Conservation (phyloP, 2,888 invertebrate species). For the Trachelus tabidus region DNA sequence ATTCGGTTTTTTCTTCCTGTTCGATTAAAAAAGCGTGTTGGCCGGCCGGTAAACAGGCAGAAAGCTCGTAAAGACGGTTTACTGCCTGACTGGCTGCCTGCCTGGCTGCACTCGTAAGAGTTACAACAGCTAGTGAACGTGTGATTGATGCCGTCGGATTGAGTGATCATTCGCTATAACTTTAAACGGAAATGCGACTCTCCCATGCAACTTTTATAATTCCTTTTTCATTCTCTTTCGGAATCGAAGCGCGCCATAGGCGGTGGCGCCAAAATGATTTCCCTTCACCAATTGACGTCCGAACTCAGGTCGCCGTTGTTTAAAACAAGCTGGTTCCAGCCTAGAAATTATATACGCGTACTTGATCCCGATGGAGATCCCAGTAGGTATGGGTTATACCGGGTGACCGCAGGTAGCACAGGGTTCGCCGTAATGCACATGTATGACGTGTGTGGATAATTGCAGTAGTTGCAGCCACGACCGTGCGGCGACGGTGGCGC, state of each 20-base stretch:
- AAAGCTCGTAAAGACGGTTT: constrained; percentile 58
- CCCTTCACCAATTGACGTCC: background rate
- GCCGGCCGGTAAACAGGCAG: constrained; percentile 42
- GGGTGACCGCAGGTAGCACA: constrained; percentile 41
- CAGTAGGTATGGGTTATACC: background rate
- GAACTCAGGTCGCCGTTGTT: background rate
- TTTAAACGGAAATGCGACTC: constrained; percentile 23
- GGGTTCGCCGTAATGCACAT: constrained; percentile 53
- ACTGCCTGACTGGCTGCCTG: constrained; percentile 38
- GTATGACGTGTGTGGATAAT: constrained; percentile 63
- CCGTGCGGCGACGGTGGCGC: constrained; percentile 41
- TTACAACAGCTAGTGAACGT: constrained; percentile 42
- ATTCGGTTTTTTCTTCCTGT: constrained; percentile 29
- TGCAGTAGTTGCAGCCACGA: constrained; percentile 59
- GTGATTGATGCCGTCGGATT: constrained; percentile 61
- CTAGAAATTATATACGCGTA: constrained; percentile 36
- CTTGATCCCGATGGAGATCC: constrained; percentile 6
- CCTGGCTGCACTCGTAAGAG: constrained; percentile 32
- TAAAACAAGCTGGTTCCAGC: background rate
- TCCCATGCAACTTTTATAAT: background rate
- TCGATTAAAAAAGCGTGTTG: constrained; percentile 36
- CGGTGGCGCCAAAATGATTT: background rate
- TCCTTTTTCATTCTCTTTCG: background rate
- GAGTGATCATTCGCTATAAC: constrained; percentile 56
- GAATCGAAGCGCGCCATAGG: background rate